Conservation (phyloP, 2,113 vertebrate genomes). For the Dipodomys stephensi region DNA sequence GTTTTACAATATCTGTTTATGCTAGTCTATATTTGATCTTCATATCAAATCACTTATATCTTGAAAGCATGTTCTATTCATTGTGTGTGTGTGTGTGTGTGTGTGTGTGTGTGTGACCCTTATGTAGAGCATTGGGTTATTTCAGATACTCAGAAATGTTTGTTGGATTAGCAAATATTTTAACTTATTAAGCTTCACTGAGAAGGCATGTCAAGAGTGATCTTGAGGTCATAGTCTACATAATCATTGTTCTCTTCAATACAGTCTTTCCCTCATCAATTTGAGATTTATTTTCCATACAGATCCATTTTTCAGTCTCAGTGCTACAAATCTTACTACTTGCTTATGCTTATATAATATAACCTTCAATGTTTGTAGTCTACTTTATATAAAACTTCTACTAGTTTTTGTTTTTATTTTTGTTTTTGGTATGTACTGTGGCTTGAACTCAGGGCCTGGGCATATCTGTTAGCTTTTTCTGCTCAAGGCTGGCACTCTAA, state of each 20-base stretch:
- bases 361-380: not conserved
- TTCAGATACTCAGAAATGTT: conserved; percentile 6
- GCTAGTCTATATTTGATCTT: conserved; percentile 21
- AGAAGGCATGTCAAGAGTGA: not conserved
- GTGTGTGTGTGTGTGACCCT: not conserved
- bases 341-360: not conserved
- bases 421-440: no score
- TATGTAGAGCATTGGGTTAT: not conserved
- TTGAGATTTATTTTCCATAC: conserved; percentile 34
- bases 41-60: not conserved
- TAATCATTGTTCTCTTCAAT: not conserved
- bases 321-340: not conserved
- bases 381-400: conserved; percentile 2
- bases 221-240: not conserved
- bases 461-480: no score
- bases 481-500: no score
- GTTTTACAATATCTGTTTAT: conserved; percentile 26
- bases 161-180: conserved; percentile 40
- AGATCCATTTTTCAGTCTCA: not conserved
- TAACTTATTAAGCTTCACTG: not conserved
- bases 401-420: no score
- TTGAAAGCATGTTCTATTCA: not conserved
- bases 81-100: not conserved
- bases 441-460: no score
- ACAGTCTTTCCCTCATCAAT: not conserved